Percentiles rank a stretch among this genome's conserved stretches.
Conservation (phyloP, 2,888 invertebrate species). For the Eupithecia dodoneata region DNA sequence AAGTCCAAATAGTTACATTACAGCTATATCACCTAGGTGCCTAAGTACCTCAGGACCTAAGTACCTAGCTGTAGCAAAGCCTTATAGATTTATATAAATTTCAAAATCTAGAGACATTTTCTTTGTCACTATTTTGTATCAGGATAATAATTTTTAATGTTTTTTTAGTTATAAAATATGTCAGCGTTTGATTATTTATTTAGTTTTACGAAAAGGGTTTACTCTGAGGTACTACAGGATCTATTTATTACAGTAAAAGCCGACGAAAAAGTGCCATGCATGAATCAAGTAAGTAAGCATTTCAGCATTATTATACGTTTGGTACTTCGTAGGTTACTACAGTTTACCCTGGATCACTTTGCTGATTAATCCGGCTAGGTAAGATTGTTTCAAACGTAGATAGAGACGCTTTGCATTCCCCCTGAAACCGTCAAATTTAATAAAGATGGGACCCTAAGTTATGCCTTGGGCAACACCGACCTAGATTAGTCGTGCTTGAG, state of each 20-base stretch:
- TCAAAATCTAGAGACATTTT: constrained; percentile 64
- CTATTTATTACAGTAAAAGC: constrained; percentile 64
- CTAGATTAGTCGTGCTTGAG: neutral
- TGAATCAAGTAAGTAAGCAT: constrained; percentile 66
- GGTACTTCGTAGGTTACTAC: neutral
- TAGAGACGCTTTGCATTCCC: neutral
- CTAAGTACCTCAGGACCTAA: neutral
- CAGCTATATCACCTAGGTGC: neutral
- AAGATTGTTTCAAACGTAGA: neutral
- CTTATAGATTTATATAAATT: constrained; percentile 67
- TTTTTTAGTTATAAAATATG: constrained; percentile 70
- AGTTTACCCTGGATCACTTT: neutral
- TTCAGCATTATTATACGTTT: neutral
- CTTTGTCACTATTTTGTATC: constrained; percentile 56
- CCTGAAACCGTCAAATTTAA: neutral
- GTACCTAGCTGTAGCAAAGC: constrained; percentile 41
- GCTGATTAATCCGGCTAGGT: neutral
- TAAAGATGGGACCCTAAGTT: neutral
- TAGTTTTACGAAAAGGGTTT: constrained; percentile 50
- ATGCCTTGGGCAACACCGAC: neutral
- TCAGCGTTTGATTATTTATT: constrained; percentile 70
- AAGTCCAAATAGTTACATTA: neutral
- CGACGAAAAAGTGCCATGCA: constrained; percentile 63
- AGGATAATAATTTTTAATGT: constrained; percentile 58
- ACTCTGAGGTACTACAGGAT: constrained; percentile 37